phyloP scores from a whole-genome alignment of 1,140 invertebrate species.

The Belonocnema kinseyi region DNA sequence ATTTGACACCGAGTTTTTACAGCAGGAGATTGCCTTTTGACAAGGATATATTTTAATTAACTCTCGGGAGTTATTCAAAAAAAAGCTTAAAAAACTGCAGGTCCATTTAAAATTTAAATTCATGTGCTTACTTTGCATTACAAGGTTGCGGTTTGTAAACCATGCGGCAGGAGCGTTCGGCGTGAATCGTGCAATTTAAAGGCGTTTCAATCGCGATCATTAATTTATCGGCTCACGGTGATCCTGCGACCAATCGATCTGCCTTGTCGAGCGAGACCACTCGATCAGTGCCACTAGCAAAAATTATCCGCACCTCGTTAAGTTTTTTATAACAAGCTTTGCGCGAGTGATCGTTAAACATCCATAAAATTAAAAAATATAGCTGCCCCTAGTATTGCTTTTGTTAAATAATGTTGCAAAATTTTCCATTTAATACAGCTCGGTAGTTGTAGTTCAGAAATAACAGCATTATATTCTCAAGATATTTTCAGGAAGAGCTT shows the following conservation, averaged over 20 bases:
- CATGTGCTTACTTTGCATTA: constrained; percentile 24
- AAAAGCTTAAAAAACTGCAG: constrained; percentile 32
- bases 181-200: background rate
- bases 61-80: constrained; percentile 25
- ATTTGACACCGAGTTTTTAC: background rate
- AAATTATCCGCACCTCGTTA: constrained; percentile 43
- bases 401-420: constrained; percentile 4
- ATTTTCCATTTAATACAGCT: background rate
- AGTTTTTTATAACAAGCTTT: constrained; percentile 33
- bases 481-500: no score
- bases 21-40: background rate
- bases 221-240: constrained; percentile 29
- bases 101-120: constrained; percentile 20
- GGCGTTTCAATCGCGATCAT: constrained; percentile 25
- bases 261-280: constrained; percentile 22
- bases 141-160: constrained; percentile 29
- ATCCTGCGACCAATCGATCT: constrained; percentile 29
- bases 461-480: no score
- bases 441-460: no score
- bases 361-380: constrained; percentile 32
- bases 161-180: constrained; percentile 17
- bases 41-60: constrained; percentile 24
- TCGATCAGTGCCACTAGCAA: constrained; percentile 27
- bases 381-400: constrained; percentile 5
- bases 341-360: constrained; percentile 44